phyloP scores from a whole-genome alignment of 53 echinoderm and acorn worm species.

The Mesocentrotus franciscanus region DNA sequence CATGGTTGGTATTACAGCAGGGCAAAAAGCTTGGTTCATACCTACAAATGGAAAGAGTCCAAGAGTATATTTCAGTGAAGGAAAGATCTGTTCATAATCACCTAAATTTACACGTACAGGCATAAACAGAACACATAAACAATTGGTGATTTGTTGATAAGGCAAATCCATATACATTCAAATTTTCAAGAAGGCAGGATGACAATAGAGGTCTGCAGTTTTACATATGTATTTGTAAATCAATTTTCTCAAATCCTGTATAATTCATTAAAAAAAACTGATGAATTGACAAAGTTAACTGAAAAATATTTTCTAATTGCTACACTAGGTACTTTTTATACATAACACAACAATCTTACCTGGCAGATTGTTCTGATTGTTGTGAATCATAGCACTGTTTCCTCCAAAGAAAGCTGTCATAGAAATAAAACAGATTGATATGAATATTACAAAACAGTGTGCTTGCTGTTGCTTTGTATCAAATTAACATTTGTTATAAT shows the following conservation, averaged over 20 bases:
- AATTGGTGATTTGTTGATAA: too few species aligned
- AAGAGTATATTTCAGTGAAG: background rate
- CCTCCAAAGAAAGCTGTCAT: slow-evolving; percentile 29
- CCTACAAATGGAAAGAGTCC: background rate
- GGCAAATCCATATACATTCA: too few species aligned
- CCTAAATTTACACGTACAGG: background rate
- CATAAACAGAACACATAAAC: background rate
- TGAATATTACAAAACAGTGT: background rate
- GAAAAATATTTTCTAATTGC: too few species aligned
- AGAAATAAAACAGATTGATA: background rate
- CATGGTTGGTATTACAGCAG: background rate
- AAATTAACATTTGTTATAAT: too few species aligned
- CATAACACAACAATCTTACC: background rate
- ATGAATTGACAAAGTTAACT: too few species aligned
- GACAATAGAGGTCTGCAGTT: too few species aligned
- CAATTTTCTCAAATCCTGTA: too few species aligned
- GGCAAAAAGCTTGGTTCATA: background rate
- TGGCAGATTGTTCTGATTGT: background rate
- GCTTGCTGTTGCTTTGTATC: background rate
- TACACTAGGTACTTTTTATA: too few species aligned
- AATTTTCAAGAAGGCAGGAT: too few species aligned
- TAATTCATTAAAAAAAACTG: too few species aligned
- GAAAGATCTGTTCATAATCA: background rate
- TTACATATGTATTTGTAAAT: too few species aligned
- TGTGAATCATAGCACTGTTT: slow-evolving; percentile 5